Evolutionary conservation across 2,113 vertebrate species (phyloP).

Genomic region (Tragelaphus strepsiceros): DNA sequence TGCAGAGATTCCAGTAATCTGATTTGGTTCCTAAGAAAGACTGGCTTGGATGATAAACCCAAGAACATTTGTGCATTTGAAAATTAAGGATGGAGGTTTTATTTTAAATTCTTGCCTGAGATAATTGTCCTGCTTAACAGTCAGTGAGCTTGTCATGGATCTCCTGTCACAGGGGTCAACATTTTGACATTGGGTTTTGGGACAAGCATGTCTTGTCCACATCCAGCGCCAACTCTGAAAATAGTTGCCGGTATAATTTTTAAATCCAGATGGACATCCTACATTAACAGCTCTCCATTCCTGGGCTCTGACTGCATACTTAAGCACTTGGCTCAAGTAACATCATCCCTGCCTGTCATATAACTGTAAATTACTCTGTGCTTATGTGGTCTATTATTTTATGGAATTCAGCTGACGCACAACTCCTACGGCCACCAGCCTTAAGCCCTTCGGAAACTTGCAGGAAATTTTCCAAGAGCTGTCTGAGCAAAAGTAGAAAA

Average conservation of each 20-base stretch:
- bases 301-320: slow-evolving; percentile 56
- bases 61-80: slow-evolving; percentile 45
- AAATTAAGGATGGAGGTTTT: slow-evolving; percentile 47
- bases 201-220: neutral
- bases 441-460: slow-evolving; percentile 59
- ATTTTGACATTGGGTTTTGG: slow-evolving; percentile 48
- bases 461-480: slow-evolving; percentile 56
- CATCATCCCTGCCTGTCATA: slow-evolving; percentile 47
- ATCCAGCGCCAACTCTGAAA: neutral
- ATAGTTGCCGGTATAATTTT: slow-evolving; percentile 42
- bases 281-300: slow-evolving; percentile 45
- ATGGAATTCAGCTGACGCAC: slow-evolving; percentile 66
- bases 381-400: slow-evolving; percentile 46
- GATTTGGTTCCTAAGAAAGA: slow-evolving; percentile 59
- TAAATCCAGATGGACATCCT: slow-evolving; percentile 44
- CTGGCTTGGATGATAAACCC: slow-evolving; percentile 48
- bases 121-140: slow-evolving; percentile 12
- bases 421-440: slow-evolving; percentile 53
- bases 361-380: slow-evolving; percentile 60
- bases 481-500: slow-evolving; percentile 47
- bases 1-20: slow-evolving; percentile 38
- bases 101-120: neutral
- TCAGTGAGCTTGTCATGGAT: neutral
- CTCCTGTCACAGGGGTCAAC: neutral
- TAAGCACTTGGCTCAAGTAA: slow-evolving; percentile 58